These are phyloP conservation scores for Oedothorax gibbosus DNA, from an alignment of 1,140 invertebrate genomes.

Conservation along the genomic window DNA sequence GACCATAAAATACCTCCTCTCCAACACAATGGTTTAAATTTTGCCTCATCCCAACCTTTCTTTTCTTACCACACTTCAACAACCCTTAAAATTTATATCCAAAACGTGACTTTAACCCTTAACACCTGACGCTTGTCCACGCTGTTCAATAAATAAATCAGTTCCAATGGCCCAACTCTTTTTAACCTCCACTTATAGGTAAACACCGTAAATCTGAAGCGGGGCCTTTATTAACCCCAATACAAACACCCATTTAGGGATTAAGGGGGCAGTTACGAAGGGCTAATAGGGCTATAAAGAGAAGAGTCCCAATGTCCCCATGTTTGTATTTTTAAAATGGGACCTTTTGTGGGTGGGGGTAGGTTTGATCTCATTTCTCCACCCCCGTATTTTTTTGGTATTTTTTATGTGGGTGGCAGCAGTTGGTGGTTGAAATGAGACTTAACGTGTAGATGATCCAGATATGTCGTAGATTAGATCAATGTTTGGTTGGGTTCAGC, in stretches of 20 bases:
- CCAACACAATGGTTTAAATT: too few relatives aligned
- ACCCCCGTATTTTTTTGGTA: neutral
- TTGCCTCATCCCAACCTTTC: too few relatives aligned
- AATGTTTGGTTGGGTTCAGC: too few relatives aligned
- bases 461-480: too few relatives aligned
- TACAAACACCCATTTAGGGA: constrained; percentile 38
- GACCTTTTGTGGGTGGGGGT: neutral
- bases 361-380: constrained; percentile 5
- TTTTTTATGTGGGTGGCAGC: neutral
- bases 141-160: constrained; percentile 23
- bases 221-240: constrained; percentile 26
- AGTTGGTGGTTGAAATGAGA: neutral
- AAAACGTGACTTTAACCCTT: constrained; percentile 23
- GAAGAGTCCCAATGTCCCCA: constrained; percentile 2
- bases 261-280: constrained; percentile 39
- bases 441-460: neutral
- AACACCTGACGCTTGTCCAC: constrained; percentile 1
- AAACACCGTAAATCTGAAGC: constrained; percentile 28
- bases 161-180: constrained; percentile 1
- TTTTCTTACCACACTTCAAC: neutral
- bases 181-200: constrained; percentile 30
- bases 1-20: too few relatives aligned
- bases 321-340: constrained; percentile 41
- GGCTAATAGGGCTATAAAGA: constrained; percentile 36
- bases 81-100: constrained; percentile 30